Percentiles rank a stretch among this genome's conserved stretches.
Conservation (phyloP, 2,888 invertebrate species). For the Schizaphis graminum region DNA sequence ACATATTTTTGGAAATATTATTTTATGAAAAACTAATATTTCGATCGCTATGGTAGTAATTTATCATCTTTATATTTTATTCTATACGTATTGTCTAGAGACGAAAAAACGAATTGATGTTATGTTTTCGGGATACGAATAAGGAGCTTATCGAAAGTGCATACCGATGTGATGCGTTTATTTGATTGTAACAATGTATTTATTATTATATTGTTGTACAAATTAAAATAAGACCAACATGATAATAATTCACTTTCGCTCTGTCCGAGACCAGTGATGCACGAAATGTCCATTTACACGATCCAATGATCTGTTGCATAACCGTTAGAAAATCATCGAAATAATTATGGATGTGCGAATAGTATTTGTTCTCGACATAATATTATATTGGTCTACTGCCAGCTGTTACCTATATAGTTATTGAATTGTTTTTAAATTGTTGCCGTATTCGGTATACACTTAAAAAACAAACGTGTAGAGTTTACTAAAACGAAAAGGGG, state of each 20-base stretch:
- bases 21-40: background rate
- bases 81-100: background rate
- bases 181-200: background rate
- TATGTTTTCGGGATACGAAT: background rate
- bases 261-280: constrained; percentile 45
- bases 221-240: background rate
- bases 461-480: background rate
- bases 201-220: background rate
- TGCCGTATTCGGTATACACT: background rate
- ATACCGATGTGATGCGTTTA: background rate
- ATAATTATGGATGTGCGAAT: constrained; percentile 3
- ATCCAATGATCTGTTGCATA: constrained; percentile 28
- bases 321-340: constrained; percentile 37
- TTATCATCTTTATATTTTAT: background rate
- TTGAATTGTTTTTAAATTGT: background rate
- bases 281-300: constrained; percentile 56
- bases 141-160: background rate
- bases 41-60: background rate
- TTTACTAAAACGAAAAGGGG: background rate
- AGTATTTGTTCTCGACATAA: background rate
- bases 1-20: background rate
- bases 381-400: background rate
- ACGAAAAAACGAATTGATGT: background rate
- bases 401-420: background rate
- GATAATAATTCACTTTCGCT: constrained; percentile 53